These are phyloP conservation scores for Zonitis immaculata DNA, from an alignment of 2,888 invertebrate species.

Conservation along the genomic window DNA sequence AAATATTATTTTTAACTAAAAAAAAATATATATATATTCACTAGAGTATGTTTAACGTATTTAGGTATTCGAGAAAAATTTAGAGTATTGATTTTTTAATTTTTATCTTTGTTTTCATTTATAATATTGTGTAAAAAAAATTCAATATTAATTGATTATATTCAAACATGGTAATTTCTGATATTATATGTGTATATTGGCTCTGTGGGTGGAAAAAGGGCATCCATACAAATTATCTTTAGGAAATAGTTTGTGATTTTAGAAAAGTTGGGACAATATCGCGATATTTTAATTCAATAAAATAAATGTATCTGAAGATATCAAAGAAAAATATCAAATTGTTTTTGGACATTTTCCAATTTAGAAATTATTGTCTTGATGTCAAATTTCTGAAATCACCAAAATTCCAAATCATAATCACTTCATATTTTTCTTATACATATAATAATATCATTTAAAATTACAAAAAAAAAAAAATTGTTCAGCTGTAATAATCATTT, in stretches of 20 bases:
- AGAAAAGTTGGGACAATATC: conserved; percentile 41
- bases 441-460: too few species aligned
- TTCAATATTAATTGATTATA: conserved; percentile 32
- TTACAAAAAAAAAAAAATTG: conserved; percentile 28
- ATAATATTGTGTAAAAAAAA: too few species aligned
- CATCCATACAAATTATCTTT: conserved; percentile 39
- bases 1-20: conserved; percentile 26
- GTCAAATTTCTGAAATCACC: conserved; percentile 40
- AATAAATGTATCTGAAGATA: too few species aligned
- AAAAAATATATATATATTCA: conserved; percentile 33
- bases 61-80: conserved; percentile 35
- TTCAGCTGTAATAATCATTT: conserved; percentile 42
- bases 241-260: conserved; percentile 41
- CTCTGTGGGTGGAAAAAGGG: conserved; percentile 46
- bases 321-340: too few species aligned
- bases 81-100: conserved; percentile 28
- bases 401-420: conserved; percentile 31
- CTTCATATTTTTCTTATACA: too few species aligned
- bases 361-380: conserved; percentile 43
- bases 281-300: conserved; percentile 23
- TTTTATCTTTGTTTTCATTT: conserved; percentile 25
- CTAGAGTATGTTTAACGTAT: conserved; percentile 36
- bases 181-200: conserved; percentile 44
- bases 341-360: conserved; percentile 13
- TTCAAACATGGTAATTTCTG: conserved; percentile 40